These are phyloP conservation scores for Helicorthomorpha holstii DNA, from an alignment of 1,140 invertebrate species.

Conservation along the genomic window DNA sequence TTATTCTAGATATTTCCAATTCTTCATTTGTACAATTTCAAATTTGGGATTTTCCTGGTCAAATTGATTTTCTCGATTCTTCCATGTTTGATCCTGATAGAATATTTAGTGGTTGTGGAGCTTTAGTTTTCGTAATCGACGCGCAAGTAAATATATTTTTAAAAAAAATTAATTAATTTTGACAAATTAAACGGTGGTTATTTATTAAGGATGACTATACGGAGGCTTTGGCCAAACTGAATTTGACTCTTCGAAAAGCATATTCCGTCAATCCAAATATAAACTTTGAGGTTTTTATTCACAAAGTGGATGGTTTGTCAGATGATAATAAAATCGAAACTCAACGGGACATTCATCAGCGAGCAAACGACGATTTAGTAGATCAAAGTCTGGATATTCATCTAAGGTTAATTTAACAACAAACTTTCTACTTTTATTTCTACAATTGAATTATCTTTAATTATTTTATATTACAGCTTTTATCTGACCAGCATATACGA, in stretches of 20 bases:
- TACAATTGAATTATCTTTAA: not conserved
- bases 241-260: conserved; percentile 81
- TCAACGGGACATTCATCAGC: conserved; percentile 91
- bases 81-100: conserved; percentile 79
- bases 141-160: conserved; percentile 53
- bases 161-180: not conserved
- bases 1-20: conserved; percentile 45
- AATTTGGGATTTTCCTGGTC: conserved; percentile 99
- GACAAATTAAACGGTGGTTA: not conserved
- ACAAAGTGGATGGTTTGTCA: conserved; percentile 95
- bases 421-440: too few species aligned
- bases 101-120: conserved; percentile 87
- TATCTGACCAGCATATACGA: conserved; percentile 98
- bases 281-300: conserved; percentile 97
- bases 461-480: conserved; percentile 40
- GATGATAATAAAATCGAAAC: conserved; percentile 98
- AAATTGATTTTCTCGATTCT: conserved; percentile 94
- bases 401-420: conserved; percentile 35
- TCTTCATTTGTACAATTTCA: conserved; percentile 98
- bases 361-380: conserved; percentile 82
- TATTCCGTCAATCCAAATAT: conserved; percentile 92
- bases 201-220: conserved; percentile 75
- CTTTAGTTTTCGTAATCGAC: conserved; percentile 97
- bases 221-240: conserved; percentile 83
- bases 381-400: conserved; percentile 80